These are phyloP conservation scores for Neodiprion pinetum DNA, from an alignment of 1,140 invertebrate species.

Conservation along the genomic window DNA sequence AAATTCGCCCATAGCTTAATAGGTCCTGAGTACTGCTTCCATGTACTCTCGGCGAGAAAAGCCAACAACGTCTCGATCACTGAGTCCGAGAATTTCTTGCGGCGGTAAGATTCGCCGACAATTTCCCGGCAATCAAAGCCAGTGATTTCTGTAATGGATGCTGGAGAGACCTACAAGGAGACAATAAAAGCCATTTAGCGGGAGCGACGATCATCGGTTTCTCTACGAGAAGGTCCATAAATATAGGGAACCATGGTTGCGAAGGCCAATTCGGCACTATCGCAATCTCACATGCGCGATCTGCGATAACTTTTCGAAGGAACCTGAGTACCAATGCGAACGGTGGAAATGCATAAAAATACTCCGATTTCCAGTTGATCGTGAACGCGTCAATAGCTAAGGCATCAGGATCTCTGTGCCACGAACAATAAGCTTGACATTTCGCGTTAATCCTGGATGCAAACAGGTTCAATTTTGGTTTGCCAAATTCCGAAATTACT, in stretches of 20 bases:
- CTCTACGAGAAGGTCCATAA: slow-evolving; percentile 11
- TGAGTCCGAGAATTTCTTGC: slow-evolving; percentile 16
- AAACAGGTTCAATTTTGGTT: slow-evolving; percentile 33
- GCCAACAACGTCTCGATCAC: slow-evolving; percentile 14
- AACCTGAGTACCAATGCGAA: slow-evolving; percentile 31
- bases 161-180: slow-evolving; percentile 20
- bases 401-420: slow-evolving; percentile 33
- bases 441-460: slow-evolving; percentile 34
- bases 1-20: slow-evolving; percentile 13
- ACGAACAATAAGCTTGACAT: slow-evolving; percentile 34
- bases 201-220: slow-evolving; percentile 12
- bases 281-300: slow-evolving; percentile 35
- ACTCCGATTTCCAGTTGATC: slow-evolving; percentile 29
- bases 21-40: slow-evolving; percentile 19
- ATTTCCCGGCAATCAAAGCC: slow-evolving; percentile 18
- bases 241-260: slow-evolving; percentile 39
- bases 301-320: slow-evolving; percentile 33
- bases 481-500: slow-evolving; percentile 31
- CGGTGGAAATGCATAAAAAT: slow-evolving; percentile 42
- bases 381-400: slow-evolving; percentile 39
- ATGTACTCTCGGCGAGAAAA: slow-evolving; percentile 16
- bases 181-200: slow-evolving; percentile 19
- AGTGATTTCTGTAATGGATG: slow-evolving; percentile 20
- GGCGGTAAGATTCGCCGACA: slow-evolving; percentile 19
- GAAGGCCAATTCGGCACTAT: slow-evolving; percentile 45